Evolutionary conservation across 1,140 invertebrate genomes (phyloP).

Genomic region (Solenopsis invicta): DNA sequence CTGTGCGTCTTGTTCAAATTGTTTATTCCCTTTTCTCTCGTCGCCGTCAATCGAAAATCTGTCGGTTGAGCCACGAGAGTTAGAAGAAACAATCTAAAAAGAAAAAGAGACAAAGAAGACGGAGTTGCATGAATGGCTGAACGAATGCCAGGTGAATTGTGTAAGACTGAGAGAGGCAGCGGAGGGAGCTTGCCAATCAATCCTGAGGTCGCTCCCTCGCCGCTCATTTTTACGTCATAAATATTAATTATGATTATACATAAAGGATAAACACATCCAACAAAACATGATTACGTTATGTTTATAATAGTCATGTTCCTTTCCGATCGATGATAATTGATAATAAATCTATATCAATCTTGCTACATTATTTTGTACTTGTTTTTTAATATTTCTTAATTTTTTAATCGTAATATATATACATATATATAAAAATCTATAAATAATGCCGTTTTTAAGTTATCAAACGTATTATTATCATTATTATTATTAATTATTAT

Average conservation of each 20-base stretch:
- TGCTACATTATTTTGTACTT: constrained; percentile 84
- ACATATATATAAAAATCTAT: constrained; percentile 74
- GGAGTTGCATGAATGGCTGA: constrained; percentile 36
- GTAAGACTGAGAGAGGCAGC: constrained; percentile 83
- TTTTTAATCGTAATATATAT: constrained; percentile 81
- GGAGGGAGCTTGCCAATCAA: constrained; percentile 78
- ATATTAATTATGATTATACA: constrained; percentile 81
- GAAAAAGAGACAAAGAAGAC: constrained; percentile 57
- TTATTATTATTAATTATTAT: constrained; percentile 78
- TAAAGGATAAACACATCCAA: constrained; percentile 78
- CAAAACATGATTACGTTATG: constrained; percentile 81
- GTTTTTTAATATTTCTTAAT: constrained; percentile 82
- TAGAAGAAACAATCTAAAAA: constrained; percentile 36
- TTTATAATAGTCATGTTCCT: constrained; percentile 84
- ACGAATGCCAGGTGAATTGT: constrained; percentile 70
- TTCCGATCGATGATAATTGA: constrained; percentile 79
- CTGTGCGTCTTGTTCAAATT: constrained; percentile 18
- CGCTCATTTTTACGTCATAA: constrained; percentile 83
- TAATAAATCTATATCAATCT: constrained; percentile 77
- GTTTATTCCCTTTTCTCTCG: constrained; percentile 13
- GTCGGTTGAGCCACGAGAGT: neutral
- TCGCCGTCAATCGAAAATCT: neutral
- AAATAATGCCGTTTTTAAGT: constrained; percentile 82
- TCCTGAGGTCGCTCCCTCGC: constrained; percentile 76
- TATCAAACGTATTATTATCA: constrained; percentile 78